A percentile compares a stretch with the other conserved stretches of the same genome.
These are phyloP conservation scores for Drosophila mayri DNA, from an alignment of 1,140 invertebrate genomes.

Conservation along the genomic window DNA sequence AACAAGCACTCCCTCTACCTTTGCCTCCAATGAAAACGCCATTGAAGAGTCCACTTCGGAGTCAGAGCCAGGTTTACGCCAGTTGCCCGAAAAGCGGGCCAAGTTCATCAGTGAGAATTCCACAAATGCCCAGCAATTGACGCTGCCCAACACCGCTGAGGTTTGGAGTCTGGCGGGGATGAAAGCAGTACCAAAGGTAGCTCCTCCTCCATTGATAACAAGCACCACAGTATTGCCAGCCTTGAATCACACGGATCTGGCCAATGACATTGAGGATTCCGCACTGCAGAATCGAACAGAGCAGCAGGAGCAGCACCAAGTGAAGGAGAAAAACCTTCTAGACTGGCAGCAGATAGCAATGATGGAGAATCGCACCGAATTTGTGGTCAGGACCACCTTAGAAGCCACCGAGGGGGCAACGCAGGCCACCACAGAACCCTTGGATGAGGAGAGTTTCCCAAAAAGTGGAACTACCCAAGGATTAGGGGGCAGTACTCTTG, in stretches of 20 bases:
- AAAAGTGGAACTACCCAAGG: neutral
- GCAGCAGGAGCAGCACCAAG: slow-evolving; percentile 25
- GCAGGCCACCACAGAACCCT: slow-evolving; percentile 47
- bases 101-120: slow-evolving; percentile 80
- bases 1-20: slow-evolving; percentile 1
- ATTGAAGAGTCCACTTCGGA: slow-evolving; percentile 53
- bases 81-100: slow-evolving; percentile 63
- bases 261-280: slow-evolving; percentile 58
- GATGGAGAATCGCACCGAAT: slow-evolving; percentile 62
- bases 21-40: slow-evolving; percentile 61
- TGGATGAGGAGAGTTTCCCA: slow-evolving; percentile 1
- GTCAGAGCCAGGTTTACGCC: slow-evolving; percentile 18
- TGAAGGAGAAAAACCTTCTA: slow-evolving; percentile 67
- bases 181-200: slow-evolving; percentile 61
- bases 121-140: slow-evolving; percentile 75
- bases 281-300: slow-evolving; percentile 37
- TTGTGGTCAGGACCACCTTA: slow-evolving; percentile 54
- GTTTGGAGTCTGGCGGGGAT: slow-evolving; percentile 78
- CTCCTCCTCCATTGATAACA: slow-evolving; percentile 3
- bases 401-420: slow-evolving; percentile 63
- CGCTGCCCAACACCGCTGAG: slow-evolving; percentile 68
- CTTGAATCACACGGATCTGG: slow-evolving; percentile 40
- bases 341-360: slow-evolving; percentile 78
- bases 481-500: neutral
- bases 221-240: slow-evolving; percentile 3